A percentile compares a stretch with the other conserved stretches of the same genome.
Conservation (phyloP, 2,888 invertebrate species). For the Coremacera marginata region DNA sequence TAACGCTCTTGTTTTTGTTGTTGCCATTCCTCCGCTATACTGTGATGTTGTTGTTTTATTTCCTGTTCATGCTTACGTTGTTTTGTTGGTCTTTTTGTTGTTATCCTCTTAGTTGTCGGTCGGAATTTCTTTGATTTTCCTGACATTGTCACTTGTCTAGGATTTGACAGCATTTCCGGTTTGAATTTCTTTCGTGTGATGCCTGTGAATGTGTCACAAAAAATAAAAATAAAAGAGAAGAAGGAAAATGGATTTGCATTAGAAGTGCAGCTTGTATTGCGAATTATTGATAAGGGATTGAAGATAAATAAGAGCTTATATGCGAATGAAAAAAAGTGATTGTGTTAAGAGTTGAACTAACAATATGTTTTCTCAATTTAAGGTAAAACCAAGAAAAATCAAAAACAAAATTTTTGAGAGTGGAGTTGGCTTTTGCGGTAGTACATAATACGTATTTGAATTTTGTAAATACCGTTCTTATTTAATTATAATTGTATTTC, state of each 20-base stretch:
- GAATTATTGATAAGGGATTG: too few relatives aligned
- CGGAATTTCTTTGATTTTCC: slow-evolving; percentile 43
- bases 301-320: too few relatives aligned
- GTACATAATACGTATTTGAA: too few relatives aligned
- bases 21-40: slow-evolving; percentile 33
- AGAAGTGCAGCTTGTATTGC: too few relatives aligned
- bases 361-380: too few relatives aligned
- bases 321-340: too few relatives aligned
- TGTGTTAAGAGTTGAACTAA: too few relatives aligned
- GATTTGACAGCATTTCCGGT: slow-evolving; percentile 23
- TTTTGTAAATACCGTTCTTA: too few relatives aligned
- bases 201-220: not conserved
- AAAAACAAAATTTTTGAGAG: too few relatives aligned
- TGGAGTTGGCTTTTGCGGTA: too few relatives aligned
- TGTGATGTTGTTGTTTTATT: not conserved
- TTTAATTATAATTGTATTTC: too few relatives aligned
- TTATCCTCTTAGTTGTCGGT: slow-evolving; percentile 37
- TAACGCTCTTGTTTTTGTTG: slow-evolving; percentile 39
- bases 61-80: slow-evolving; percentile 32
- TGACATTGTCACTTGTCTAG: slow-evolving; percentile 36
- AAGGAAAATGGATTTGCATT: not conserved
- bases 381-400: too few relatives aligned
- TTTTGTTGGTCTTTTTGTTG: slow-evolving; percentile 32
- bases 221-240: not conserved
- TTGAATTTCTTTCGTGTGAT: slow-evolving; percentile 44